Base-by-base conservation (phyloP, 1,140 invertebrate genomes). In the Neodiprion virginianus region DNA sequence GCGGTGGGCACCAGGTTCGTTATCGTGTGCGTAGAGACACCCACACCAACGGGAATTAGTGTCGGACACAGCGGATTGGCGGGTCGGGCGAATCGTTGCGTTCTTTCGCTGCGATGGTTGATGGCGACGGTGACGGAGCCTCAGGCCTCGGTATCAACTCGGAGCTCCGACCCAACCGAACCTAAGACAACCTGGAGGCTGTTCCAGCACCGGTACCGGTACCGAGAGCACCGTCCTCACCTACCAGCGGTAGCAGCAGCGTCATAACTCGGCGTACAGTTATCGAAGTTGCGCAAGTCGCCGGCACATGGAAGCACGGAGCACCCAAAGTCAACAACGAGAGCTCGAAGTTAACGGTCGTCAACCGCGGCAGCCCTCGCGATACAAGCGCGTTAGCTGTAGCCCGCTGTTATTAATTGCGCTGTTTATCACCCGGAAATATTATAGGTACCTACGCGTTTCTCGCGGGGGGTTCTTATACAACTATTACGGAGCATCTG, bases 261-360 rank as follows among this genome's bases (percentile, higher is more conserved):
- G 28, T 40, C 28, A 40, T 40, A 40, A 40, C 28, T 40, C 28
- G 28, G 28, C 28, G 28, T 40, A 61, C 53, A 61, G 53, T 61
- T 61, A 61, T 61, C n/a, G n/a, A 61, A 61, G 53, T 61, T 61
- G 53, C 53, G 53, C 53, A 61, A 61, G 53, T 61, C 11, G 53
- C 53, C 11, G 53, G 53, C 53, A 17, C 53, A 40, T 40, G 28
- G 28, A 40, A 40, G 28, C 17, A 21, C 17, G 17, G 17, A 21
- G 28, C n/a, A 61, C 53, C 53, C 53, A 61, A 61, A 61, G 53
- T 61, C 53, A 61, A 61, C 53, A 61, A 14, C 53, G 53, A 12
- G 53, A 61, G 11, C 53, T 61, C 53, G 8, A 17, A 61, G 53
- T 61, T 61, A 61, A 61, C 53, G 53, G 53, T 61, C 53, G 28